Conservation (phyloP, 1,140 invertebrate species). For the Heliconius hermathena region DNA sequence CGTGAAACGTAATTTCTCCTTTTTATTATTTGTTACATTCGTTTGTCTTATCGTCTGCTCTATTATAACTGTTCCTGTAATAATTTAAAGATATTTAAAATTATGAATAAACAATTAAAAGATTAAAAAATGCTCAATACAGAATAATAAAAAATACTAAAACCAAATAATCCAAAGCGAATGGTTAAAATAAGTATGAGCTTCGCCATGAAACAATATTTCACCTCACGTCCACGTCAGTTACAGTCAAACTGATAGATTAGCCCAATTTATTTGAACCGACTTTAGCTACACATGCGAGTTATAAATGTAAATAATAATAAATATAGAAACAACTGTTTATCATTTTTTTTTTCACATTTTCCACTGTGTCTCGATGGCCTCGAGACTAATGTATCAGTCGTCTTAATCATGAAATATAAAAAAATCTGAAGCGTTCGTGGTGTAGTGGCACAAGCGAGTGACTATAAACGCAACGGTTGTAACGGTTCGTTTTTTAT, state of each 20-base stretch:
- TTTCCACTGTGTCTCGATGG: no score
- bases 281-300: background rate
- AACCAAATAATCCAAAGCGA: background rate
- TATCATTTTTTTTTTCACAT: no score
- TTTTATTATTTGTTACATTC: no score
- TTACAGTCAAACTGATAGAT: constrained; percentile 2
- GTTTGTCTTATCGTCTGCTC: no score
- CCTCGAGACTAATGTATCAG: background rate
- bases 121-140: background rate
- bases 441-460: no score
- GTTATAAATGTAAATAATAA: background rate
- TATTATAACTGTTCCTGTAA: no score
- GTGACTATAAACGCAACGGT: no score
- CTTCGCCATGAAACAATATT: background rate
- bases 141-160: background rate
- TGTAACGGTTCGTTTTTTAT: no score
- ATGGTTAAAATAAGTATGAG: background rate
- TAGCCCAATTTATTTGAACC: background rate
- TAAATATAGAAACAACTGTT: background rate
- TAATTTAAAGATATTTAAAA: no score
- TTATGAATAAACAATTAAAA: background rate
- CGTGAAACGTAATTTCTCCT: no score
- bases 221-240: background rate
- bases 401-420: background rate
- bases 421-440: background rate